Conservation (phyloP, 2,797 vertebrate genomes). For the Sebastes vulpes region DNA sequence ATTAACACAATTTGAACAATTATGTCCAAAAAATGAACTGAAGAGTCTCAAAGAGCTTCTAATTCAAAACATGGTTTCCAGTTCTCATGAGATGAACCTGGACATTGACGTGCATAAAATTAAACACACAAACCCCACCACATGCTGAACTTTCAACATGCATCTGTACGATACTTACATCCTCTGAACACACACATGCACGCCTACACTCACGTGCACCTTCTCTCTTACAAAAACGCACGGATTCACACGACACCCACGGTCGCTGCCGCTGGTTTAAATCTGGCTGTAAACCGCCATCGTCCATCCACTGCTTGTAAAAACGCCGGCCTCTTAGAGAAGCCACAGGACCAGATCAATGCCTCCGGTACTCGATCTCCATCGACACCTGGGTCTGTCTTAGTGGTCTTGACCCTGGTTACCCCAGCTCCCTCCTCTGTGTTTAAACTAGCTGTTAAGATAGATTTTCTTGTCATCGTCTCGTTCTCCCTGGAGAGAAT, state of each 20-base stretch:
- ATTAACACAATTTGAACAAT: constrained; percentile 13
- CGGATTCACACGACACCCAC: not conserved
- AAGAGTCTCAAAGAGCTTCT: not conserved
- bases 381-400: constrained; percentile 12
- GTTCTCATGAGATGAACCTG: not conserved
- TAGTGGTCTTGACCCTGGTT: not conserved
- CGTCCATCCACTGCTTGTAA: constrained; percentile 62
- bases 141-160: constrained; percentile 23
- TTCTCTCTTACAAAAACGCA: constrained; percentile 7
- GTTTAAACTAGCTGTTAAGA: constrained; percentile 43
- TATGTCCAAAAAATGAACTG: not conserved
- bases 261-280: constrained; percentile 4
- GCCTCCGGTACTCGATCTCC: constrained; percentile 17
- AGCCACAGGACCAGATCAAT: constrained; percentile 34
- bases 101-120: constrained; percentile 1
- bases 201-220: constrained; percentile 10
- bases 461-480: constrained; percentile 40
- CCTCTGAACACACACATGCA: constrained; percentile 13
- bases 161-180: constrained; percentile 48
- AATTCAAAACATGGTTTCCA: not conserved
- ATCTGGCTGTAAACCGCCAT: constrained; percentile 14
- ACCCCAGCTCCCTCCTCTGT: constrained; percentile 21
- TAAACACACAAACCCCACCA: constrained; percentile 1
- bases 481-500: constrained; percentile 44
- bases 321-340: constrained; percentile 60